phyloP scores from a whole-genome alignment of 2,797 vertebrate species.

The Pseudopleuronectes americanus region DNA sequence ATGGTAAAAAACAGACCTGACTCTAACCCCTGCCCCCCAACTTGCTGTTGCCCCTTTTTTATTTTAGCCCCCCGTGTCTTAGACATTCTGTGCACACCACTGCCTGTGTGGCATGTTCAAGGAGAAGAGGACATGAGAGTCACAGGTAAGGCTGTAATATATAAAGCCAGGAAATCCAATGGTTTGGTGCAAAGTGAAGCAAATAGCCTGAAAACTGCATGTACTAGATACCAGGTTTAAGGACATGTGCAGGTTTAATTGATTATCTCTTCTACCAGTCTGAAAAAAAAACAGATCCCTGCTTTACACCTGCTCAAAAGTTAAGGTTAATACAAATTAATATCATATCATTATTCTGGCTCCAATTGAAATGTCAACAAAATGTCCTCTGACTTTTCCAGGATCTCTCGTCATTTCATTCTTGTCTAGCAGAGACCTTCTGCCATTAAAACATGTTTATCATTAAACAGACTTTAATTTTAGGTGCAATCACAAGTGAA shows the following conservation, averaged over 20 bases:
- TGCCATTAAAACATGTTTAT: not conserved
- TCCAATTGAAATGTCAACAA: not conserved
- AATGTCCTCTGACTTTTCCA: not conserved
- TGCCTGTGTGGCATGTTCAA: constrained; percentile 26
- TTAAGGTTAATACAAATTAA: not conserved
- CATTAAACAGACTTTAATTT: too few relatives aligned
- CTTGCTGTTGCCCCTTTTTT: not conserved
- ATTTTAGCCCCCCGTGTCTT: not conserved
- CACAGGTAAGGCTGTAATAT: constrained; percentile 19
- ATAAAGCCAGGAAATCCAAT: too few relatives aligned
- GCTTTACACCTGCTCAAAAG: not conserved
- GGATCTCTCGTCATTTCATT: not conserved
- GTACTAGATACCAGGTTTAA: too few relatives aligned
- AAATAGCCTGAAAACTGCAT: too few relatives aligned
- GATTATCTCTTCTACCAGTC: too few relatives aligned
- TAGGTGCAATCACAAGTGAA: not conserved
- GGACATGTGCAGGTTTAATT: too few relatives aligned
- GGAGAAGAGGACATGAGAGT: constrained; percentile 62
- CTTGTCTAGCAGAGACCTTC: not conserved
- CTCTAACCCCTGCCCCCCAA: too few relatives aligned
- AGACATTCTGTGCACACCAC: constrained; percentile 46
- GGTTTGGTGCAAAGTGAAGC: too few relatives aligned
- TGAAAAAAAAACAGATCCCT: too few relatives aligned
- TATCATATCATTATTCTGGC: not conserved
- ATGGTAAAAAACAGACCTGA: too few relatives aligned